Conservation (phyloP, 2,888 invertebrate species). For the Rapana venosa region DNA sequence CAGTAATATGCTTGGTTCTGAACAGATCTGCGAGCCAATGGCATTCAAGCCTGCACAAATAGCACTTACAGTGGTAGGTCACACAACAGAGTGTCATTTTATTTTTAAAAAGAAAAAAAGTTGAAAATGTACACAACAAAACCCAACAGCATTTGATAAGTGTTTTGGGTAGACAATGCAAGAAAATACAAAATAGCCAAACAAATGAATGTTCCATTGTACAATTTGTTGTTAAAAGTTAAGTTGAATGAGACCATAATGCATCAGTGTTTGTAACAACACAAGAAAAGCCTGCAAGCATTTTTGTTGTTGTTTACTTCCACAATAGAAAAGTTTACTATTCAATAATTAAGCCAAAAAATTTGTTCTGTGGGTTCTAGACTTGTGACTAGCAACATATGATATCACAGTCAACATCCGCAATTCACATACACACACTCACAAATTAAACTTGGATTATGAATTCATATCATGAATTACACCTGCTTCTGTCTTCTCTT, state of each 20-base stretch:
- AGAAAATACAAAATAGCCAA: too few species aligned
- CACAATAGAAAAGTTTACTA: not conserved
- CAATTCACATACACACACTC: too few species aligned
- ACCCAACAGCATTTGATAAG: too few species aligned
- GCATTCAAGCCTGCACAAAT: not conserved
- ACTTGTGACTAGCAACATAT: slow-evolving; percentile 7
- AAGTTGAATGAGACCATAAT: not conserved
- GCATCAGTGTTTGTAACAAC: not conserved
- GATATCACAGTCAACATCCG: slow-evolving; percentile 15
- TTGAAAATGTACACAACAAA: too few species aligned
- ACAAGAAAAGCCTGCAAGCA: not conserved
- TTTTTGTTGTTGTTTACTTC: not conserved
- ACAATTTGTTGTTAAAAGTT: too few species aligned
- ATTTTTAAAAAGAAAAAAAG: too few species aligned
- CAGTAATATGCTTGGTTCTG: slow-evolving; percentile 1
- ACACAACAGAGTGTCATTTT: not conserved
- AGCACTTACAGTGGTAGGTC: not conserved
- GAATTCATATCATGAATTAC: too few species aligned
- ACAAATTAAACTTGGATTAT: too few species aligned
- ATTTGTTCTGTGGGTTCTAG: not conserved
- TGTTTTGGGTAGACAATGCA: too few species aligned
- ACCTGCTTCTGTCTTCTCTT: too few species aligned
- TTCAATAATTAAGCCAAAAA: not conserved
- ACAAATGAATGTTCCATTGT: too few species aligned
- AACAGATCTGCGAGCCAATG: not conserved